Conservation (phyloP, 2,888 invertebrate genomes). For the Trichopoda pennipes region DNA sequence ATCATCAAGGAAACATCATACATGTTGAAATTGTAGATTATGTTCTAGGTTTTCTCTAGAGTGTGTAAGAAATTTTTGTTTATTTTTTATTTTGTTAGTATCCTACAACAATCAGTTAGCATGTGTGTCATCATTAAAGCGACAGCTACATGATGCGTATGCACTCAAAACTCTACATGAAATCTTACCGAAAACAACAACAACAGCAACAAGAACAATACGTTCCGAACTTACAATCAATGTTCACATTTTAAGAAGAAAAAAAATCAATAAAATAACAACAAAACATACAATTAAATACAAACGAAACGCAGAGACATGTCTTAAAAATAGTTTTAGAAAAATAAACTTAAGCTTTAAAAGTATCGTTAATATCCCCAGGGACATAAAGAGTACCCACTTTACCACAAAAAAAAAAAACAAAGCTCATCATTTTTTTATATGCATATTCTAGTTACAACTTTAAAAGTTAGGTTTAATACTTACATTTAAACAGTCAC, state of each 20-base stretch:
- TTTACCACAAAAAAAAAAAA: conserved; percentile 47
- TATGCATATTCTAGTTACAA: background rate
- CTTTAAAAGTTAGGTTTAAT: conserved; percentile 46
- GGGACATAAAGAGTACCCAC: conserved; percentile 55
- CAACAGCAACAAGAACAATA: conserved; percentile 32
- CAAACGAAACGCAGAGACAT: conserved; percentile 57
- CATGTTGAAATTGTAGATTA: conserved; percentile 62
- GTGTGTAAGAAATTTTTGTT: conserved; percentile 46
- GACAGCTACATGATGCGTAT: conserved; percentile 69
- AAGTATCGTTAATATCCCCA: conserved; percentile 68
- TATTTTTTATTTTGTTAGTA: background rate
- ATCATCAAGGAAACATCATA: conserved; percentile 58
- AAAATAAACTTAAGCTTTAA: conserved; percentile 64
- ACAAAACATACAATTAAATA: conserved; percentile 41
- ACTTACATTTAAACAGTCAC: conserved; percentile 62
- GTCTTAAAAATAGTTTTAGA: conserved; percentile 65
- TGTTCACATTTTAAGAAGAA: conserved; percentile 63
- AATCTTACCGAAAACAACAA: conserved; percentile 45
- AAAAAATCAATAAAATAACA: conserved; percentile 16
- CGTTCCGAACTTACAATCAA: conserved; percentile 56
- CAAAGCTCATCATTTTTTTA: conserved; percentile 12
- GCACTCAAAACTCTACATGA: conserved; percentile 67
- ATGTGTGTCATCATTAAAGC: conserved; percentile 69
- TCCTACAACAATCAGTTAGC: conserved; percentile 62
- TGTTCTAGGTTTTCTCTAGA: conserved; percentile 65